Evolutionary conservation across 2,113 vertebrate species (phyloP), one percentile per base, ranked within the genome.

Genomic region (Ovis canadensis): DNA sequence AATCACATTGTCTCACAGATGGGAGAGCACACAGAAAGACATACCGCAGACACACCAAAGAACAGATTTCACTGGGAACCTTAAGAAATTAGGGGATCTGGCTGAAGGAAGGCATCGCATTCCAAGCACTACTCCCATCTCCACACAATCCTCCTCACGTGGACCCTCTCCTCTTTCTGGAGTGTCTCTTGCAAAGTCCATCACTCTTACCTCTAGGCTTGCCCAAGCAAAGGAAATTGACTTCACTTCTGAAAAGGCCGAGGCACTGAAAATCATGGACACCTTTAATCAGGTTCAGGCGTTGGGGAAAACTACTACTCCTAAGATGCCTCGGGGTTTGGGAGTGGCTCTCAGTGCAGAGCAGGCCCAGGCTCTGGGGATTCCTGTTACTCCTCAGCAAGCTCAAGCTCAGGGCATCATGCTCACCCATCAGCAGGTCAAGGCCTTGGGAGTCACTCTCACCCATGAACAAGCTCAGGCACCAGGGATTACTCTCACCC

Each of bases 71-170:
- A 43, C 17, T 1, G 40, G 0, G 11, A 45, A 48, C n/a, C 36
- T 81, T 50, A 25, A 62, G 74, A 78, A 23, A 43, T 27, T 13
- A 78, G 40, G 71, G 21, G 45, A 3, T 36, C 16, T 29, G 80
- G 29, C 8, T 13, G 40, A 85, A 5, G 45, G 12, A 87, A 62
- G 74, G 29, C 23, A 81, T 2, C 13, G 23, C 4, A 12, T 25
- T 78, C 25, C 43, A 54, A 36, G 2, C 25, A 31, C 36, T 81
- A 40, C 74, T 90, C 19, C 71, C 29, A 50, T 43, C 6, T 59
- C 71, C 5, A 36, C 0, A 45, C 17, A 27, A 3, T 8, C 17
- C 1, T 36, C 43, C 3, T 15, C 14, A 48, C 3, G 40, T 7
- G 40, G 4, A 15, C 3, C 19, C 36, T 14, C 25, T 84, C 33